These are phyloP conservation scores for Bothrops jararaca DNA, from an alignment of 2,113 vertebrate genomes.

Conservation along the genomic window DNA sequence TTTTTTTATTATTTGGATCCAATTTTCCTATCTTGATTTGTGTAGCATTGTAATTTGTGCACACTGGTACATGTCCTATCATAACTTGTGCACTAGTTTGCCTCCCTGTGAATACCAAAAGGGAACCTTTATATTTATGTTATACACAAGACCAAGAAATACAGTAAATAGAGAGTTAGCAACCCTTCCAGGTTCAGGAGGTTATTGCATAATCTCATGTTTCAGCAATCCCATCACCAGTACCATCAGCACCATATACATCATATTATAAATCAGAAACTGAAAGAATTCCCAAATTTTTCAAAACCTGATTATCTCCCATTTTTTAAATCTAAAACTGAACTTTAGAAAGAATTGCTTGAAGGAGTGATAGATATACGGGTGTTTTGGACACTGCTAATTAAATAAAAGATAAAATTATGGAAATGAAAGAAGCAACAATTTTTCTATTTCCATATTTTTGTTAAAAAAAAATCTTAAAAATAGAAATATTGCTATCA, in stretches of 20 bases:
- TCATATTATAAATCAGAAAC: background rate
- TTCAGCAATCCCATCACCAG: background rate
- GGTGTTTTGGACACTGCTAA: background rate
- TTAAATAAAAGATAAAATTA: background rate
- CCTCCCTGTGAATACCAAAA: background rate
- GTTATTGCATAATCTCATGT: background rate
- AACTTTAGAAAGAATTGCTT: background rate
- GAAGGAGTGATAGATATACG: background rate
- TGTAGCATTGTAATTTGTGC: background rate
- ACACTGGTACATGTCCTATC: background rate
- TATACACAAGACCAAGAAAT: background rate
- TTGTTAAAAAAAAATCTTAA: background rate
- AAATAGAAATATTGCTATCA: background rate
- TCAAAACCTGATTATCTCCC: background rate
- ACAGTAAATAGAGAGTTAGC: background rate
- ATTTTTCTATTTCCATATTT: background rate
- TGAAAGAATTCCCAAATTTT: background rate
- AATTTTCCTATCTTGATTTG: background rate
- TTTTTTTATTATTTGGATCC: background rate
- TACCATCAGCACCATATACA: background rate
- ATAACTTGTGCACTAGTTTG: background rate
- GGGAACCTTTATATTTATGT: background rate
- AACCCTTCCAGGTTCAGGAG: background rate
- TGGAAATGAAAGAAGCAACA: background rate
- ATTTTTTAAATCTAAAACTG: background rate